Conservation (phyloP, 1,140 invertebrate species). For the Bacillus rossius region DNA sequence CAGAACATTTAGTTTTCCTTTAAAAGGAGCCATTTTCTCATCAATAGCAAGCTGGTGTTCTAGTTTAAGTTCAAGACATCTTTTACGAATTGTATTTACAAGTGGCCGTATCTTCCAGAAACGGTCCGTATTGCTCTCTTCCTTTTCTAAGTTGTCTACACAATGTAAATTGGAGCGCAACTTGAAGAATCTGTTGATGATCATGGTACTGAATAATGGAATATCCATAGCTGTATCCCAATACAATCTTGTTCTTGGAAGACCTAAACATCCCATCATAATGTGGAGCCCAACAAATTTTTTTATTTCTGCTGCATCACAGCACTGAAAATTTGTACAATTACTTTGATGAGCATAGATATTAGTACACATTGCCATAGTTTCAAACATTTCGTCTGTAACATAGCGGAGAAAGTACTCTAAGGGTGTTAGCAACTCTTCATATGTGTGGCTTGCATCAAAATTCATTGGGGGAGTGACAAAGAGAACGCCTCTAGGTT, state of each 20-base stretch:
- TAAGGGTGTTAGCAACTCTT: no score
- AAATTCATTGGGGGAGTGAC: no score
- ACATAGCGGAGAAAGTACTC: no score
- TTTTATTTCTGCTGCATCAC: conserved; percentile 6
- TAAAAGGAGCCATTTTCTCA: conserved; percentile 33
- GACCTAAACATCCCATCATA: conserved; percentile 7
- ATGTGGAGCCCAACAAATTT: conserved; percentile 12
- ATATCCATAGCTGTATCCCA: conserved; percentile 9
- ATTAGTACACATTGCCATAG: no score
- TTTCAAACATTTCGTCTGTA: no score
- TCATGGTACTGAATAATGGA: conserved; percentile 7
- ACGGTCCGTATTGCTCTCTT: not conserved
- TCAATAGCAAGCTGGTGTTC: conserved; percentile 25
- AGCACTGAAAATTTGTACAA: no score
- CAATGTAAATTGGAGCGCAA: conserved; percentile 1
- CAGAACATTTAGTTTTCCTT: conserved; percentile 21
- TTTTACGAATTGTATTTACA: conserved; percentile 6
- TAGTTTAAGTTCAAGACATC: conserved; percentile 3
- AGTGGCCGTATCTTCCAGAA: no score
- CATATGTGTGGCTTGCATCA: no score
- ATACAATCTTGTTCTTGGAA: conserved; percentile 5
- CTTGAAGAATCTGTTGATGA: conserved; percentile 11
- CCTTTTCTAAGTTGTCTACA: not conserved
- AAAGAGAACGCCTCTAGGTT: no score
- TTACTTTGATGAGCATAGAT: no score